Conservation (phyloP, 2,797 vertebrate genomes). For the Harpia harpyja region DNA sequence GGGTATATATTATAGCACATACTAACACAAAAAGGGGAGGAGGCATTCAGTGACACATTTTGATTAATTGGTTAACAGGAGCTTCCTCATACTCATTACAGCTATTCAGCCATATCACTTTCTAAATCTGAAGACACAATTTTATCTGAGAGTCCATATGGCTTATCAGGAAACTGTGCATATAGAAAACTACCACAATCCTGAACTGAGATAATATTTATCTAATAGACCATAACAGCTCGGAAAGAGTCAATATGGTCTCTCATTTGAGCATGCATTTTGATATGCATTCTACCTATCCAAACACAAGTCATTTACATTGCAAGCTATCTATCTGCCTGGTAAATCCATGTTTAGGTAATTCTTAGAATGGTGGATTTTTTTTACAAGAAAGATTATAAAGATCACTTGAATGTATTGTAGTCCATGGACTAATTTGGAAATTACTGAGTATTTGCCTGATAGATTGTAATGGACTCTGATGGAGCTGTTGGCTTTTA, state of each 20-base stretch:
- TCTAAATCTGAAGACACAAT: constrained; percentile 60
- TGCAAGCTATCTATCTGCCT: constrained; percentile 52
- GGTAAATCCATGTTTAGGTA: constrained; percentile 57
- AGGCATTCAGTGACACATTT: constrained; percentile 7
- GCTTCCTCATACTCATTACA: constrained; percentile 48
- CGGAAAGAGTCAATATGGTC: constrained; percentile 51
- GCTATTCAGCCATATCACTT: constrained; percentile 58
- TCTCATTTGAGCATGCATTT: constrained; percentile 52
- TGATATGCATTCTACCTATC: constrained; percentile 45
- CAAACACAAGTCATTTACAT: constrained; percentile 53
- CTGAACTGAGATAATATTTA: constrained; percentile 64
- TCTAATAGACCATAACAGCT: constrained; percentile 64
- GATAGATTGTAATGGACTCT: constrained; percentile 44
- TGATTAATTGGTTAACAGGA: constrained; percentile 54
- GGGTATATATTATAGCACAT: not conserved
- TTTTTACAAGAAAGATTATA: constrained; percentile 52
- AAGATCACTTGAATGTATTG: constrained; percentile 38
- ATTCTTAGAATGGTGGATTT: constrained; percentile 2
- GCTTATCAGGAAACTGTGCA: constrained; percentile 59
- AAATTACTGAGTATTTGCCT: constrained; percentile 54
- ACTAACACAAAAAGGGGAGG: not conserved
- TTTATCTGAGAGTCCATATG: constrained; percentile 70
- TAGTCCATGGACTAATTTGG: constrained; percentile 39
- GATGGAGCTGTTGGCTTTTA: constrained; percentile 59
- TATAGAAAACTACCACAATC: constrained; percentile 59